Evolutionary conservation across 2,113 vertebrate species (phyloP).

Genomic region (Craseonycteris thonglongyai): DNA sequence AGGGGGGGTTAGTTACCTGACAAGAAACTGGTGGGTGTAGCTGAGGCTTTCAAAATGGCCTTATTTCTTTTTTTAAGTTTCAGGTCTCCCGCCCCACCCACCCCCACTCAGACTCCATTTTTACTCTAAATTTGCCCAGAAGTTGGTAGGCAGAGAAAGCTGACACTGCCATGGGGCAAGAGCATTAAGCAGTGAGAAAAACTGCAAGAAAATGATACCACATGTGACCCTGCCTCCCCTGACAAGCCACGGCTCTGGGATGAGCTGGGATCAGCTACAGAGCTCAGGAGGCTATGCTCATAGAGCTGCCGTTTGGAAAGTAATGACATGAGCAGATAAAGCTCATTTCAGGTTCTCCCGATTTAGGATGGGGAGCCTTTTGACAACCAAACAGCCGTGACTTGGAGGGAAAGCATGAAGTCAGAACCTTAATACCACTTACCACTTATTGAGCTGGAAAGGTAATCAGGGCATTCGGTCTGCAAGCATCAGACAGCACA

Average conservation of each 20-base stretch:
- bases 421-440: not conserved
- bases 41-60: not conserved
- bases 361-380: conserved; percentile 9
- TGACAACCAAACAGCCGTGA: not conserved
- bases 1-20: not conserved
- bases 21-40: not conserved
- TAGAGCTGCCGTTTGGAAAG: conserved; percentile 17
- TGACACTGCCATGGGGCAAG: not conserved
- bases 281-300: not conserved
- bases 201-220: not conserved
- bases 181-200: not conserved
- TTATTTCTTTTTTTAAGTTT: not conserved
- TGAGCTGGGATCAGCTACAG: not conserved
- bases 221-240: not conserved
- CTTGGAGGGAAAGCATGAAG: not conserved
- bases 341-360: conserved; percentile 44
- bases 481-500: not conserved
- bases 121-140: not conserved
- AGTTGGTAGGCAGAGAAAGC: not conserved
- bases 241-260: not conserved
- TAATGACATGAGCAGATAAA: conserved; percentile 10
- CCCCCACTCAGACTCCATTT: not conserved
- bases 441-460: not conserved
- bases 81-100: not conserved
- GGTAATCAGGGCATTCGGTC: not conserved